Evolutionary conservation across 2,797 vertebrate species (phyloP).

Genomic region (Lycodopsis pacificus): DNA sequence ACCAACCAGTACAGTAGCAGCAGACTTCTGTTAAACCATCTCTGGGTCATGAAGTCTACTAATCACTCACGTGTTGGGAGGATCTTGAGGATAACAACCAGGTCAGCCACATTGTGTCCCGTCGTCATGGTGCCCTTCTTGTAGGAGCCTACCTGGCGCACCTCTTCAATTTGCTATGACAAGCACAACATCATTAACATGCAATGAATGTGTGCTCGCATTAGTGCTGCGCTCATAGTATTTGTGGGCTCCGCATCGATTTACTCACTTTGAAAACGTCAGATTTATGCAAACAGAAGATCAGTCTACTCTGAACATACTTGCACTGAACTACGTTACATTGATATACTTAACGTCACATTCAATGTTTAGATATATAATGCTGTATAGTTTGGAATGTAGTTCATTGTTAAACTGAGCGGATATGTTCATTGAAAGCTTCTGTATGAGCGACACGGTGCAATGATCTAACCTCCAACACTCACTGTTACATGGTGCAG

Average conservation of each 20-base stretch:
- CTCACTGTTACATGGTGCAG: no score
- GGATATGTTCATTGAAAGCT: background rate
- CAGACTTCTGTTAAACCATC: no score
- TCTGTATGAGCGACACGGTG: no score
- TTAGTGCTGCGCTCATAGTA: background rate
- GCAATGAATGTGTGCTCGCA: background rate
- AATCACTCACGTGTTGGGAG: constrained; percentile 91
- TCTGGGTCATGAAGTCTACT: background rate
- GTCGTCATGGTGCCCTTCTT: constrained; percentile 99
- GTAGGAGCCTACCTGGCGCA: constrained; percentile 97
- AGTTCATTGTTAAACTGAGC: background rate
- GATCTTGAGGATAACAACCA: constrained; percentile 97
- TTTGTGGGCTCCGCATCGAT: background rate
- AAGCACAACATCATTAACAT: background rate
- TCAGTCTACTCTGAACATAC: background rate
- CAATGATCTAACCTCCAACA: no score
- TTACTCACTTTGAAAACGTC: background rate
- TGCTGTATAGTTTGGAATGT: background rate
- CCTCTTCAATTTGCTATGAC: constrained; percentile 96
- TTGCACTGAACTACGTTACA: background rate
- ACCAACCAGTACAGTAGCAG: background rate
- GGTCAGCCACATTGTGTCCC: constrained; percentile 95
- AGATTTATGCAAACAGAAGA: background rate
- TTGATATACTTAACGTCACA: background rate
- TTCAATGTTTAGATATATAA: background rate